phyloP scores from a whole-genome alignment of 2,113 vertebrate species.

The Cacatua alba region DNA sequence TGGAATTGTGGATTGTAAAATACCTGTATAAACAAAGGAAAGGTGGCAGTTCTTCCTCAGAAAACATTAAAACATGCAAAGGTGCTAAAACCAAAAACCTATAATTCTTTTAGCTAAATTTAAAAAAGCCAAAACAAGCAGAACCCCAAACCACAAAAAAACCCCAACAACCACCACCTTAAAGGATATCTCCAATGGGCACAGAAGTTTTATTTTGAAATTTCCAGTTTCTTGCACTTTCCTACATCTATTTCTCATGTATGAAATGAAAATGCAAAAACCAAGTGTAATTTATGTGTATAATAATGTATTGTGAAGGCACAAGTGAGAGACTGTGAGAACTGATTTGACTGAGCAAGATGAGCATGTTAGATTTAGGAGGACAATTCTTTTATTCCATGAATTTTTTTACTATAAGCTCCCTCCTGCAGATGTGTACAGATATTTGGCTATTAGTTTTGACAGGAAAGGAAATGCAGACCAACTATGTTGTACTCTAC shows the following conservation, averaged over 20 bases:
- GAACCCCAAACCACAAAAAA: background rate
- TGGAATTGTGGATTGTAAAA: background rate
- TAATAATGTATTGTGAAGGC: background rate
- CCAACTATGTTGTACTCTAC: background rate
- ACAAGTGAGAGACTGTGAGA: background rate
- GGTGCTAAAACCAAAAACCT: background rate
- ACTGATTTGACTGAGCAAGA: background rate
- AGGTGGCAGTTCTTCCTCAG: background rate
- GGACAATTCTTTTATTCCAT: background rate
- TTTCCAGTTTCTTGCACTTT: background rate
- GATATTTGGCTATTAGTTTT: background rate
- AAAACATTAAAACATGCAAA: background rate
- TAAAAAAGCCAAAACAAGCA: background rate
- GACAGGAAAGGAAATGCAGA: background rate
- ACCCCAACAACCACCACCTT: background rate
- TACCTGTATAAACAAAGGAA: background rate
- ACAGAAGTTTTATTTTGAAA: background rate
- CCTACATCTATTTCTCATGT: background rate
- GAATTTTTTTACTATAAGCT: background rate
- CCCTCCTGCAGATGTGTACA: background rate
- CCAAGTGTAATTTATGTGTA: background rate
- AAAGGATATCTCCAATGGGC: background rate
- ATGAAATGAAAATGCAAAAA: background rate
- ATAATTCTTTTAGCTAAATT: background rate
- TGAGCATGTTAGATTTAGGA: background rate